A percentile compares a stretch with the other conserved stretches of the same genome.
Conservation (phyloP, 2,888 invertebrate genomes). For the Heliconius ethilla region DNA sequence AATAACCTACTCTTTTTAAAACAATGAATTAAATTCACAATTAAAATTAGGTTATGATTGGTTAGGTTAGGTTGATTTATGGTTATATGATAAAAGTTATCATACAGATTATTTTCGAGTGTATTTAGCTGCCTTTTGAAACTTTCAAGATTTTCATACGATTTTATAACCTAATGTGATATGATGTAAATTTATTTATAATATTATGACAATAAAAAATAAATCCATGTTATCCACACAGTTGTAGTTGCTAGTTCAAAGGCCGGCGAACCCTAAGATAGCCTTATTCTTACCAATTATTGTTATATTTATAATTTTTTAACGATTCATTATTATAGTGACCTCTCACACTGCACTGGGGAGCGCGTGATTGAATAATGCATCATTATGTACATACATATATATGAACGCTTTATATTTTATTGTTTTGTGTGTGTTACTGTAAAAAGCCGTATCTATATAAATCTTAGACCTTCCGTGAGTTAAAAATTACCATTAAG, state of each 20-base stretch:
- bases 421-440: not conserved
- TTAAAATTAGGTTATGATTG: too few species aligned
- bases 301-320: constrained; percentile 5
- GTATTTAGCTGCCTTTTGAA: too few species aligned
- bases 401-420: not conserved
- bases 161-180: too few species aligned
- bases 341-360: constrained; percentile 16
- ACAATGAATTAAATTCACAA: too few species aligned
- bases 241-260: not conserved
- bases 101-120: too few species aligned
- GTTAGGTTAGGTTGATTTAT: too few species aligned
- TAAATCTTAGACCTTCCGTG: too few species aligned
- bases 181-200: not conserved
- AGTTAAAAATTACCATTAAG: too few species aligned
- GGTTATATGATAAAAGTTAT: too few species aligned
- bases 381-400: not conserved
- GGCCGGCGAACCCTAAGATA: constrained; percentile 5
- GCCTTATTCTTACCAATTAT: constrained; percentile 9
- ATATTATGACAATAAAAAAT: not conserved
- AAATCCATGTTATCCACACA: not conserved
- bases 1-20: too few species aligned
- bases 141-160: too few species aligned
- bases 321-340: not conserved
- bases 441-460: not conserved
- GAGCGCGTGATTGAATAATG: constrained; percentile 19